phyloP scores from a whole-genome alignment of 2,797 vertebrate species.

The Linurgus olivaceus region DNA sequence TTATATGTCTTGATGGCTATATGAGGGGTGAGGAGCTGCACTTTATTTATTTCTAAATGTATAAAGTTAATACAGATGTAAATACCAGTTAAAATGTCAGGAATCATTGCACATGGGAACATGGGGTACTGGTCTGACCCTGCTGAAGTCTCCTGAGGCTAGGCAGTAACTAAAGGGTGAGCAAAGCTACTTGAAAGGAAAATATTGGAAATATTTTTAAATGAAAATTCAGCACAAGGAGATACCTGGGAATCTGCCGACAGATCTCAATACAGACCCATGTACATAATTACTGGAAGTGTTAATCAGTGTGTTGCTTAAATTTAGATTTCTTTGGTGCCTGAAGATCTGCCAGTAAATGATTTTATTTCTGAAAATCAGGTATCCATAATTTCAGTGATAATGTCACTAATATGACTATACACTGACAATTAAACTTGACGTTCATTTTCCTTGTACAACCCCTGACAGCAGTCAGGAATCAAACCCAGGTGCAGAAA shows the following conservation, averaged over 20 bases:
- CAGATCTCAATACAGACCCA: background rate
- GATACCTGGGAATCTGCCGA: background rate
- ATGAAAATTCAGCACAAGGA: background rate
- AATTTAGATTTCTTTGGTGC: background rate
- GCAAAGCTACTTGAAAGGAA: background rate
- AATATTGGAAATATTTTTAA: background rate
- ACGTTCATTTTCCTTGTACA: background rate
- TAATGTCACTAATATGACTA: accelerated
- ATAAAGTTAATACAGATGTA: background rate
- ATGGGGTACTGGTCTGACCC: accelerated
- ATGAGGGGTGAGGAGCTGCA: background rate
- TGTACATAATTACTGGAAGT: background rate
- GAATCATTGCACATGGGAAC: accelerated
- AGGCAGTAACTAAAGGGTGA: background rate
- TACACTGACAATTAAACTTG: background rate
- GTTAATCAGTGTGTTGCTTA: background rate
- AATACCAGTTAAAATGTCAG: background rate
- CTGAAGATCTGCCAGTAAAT: background rate
- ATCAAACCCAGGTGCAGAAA: background rate
- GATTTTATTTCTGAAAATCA: background rate
- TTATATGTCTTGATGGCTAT: accelerated
- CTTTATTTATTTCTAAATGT: background rate
- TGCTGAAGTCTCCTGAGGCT: background rate
- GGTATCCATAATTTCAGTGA: background rate
- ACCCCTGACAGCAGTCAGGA: background rate